Evolutionary conservation across 2,888 invertebrate species (phyloP), one percentile per base, ranked within the genome.

Genomic region (Limnephilus rhombicus): DNA sequence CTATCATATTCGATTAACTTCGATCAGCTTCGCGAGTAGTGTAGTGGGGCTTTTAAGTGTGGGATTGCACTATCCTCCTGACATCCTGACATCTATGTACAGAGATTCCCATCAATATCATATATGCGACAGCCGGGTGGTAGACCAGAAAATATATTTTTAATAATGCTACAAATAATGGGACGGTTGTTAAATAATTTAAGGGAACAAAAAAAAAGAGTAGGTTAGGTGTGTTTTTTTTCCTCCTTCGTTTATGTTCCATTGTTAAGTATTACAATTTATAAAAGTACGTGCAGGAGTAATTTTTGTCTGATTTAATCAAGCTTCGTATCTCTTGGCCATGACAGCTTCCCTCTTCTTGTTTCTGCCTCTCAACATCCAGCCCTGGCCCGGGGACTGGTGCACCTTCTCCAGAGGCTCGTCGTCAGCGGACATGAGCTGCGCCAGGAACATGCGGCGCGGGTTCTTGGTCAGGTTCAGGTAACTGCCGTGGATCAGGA

Each of bases 401-500:
- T 96, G 96, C 0, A 94, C 94, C 18, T 94, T 94, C 2, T 95
- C 95, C 0, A 95, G 91, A 0, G 97, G 96, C 53, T 95, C 95
- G 93, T 97, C 97, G 29, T 97, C 96, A 0, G 96, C 97, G 0
- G 96, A 95, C 93, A 96, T 95, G 45, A 96, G 94, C 95, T 97
- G 96, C 1, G 96, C 94, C 5, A 97, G 95, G 92, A 97, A 95
- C 97, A 97, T 97, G 13, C 97, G 95, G 0, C 97, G 95, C 0
- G 95, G 94, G 29, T 95, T 94, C 1, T 94, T 93, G 0, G 96
- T 96, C 9, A 94, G 93, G 94, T 97, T 97, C 31, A 96, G 94
- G 12, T 96, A 96, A 87, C 97, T 97, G 83, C 97, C 97, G 94
- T 97, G 97, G 45, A 97, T 94, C 80, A 97, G 94, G 12, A 97